Base-by-base conservation (phyloP, 92 coral and sea anemone genomes). In the Montipora capitata region DNA sequence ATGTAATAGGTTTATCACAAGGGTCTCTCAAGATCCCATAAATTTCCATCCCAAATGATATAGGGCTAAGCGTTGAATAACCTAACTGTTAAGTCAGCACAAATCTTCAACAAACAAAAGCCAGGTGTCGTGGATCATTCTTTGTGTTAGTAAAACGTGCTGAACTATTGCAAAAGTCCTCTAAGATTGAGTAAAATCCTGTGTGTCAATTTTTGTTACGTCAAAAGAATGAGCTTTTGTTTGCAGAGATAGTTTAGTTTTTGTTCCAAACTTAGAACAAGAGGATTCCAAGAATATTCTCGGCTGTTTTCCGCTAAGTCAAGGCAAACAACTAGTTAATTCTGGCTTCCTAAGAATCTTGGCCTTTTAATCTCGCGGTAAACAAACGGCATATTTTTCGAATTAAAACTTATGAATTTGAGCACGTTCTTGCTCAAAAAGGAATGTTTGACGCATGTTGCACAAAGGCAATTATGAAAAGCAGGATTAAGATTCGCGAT, bases 351-450 rank as follows among this genome's bases (percentile, higher is more conserved):
- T 1, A 16, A 40, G n/a, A 72, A 82, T 40, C 69, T 82, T 17
- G 41, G 12, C 70, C 52, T 48, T 10, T 58, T 82, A 82, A 82
- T 82, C 68, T 48, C 14, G 16, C 15, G 56, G 78, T 44, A 82
- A 70, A 82, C 78, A 71, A 81, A 54, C 79, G 9, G 9, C 86
- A 82, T 82, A 82, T 40, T 82, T 82, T 59, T 42, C 11, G 67
- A 80, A 80, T 80, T 67, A 67, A 79, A 27, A 65, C 18, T 4
- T 5, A 49, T 80, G 15, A 10, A 17, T 15, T 9, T 54, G 51
- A 51, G 75, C 74, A 80, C 75, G 65, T 79, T 79, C 73, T 13
- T 44, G 61, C 5, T 18, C 18, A 42, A 38, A 66, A 72, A 79
- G 44, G 84, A 27, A 12, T 8, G 16, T 54, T 74, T 27, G 61